Evolutionary conservation across 2,113 vertebrate genomes (phyloP), one percentile per base, ranked within the genome.

Genomic region (Gobiocypris rarus): DNA sequence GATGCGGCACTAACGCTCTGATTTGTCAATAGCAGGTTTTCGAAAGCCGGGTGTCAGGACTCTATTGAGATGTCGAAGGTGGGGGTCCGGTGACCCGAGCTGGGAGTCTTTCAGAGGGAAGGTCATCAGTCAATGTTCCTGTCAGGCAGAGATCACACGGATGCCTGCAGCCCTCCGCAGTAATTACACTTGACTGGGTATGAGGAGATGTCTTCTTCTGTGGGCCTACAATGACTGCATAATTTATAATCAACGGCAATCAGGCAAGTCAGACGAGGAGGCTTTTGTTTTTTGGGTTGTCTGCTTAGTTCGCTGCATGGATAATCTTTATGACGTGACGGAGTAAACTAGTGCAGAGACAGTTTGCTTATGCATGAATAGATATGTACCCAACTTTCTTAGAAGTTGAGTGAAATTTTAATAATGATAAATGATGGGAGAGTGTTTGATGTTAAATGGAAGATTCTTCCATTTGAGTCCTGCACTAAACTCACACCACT

Each of bases 191-290:
- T 97, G 97, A 98, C 96, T 96, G 96, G 58, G 65, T 96, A 94
- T 96, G 96, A 95, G 95, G 95, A 94, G 96, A 98, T 97, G 96
- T 98, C 97, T 98, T 97, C 96, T 97, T 98, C 96, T 97, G 96
- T 96, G 96, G 96, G 95, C 94, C 96, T 96, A 95, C 96, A 96
- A 91, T 95, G 96, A 95, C 95, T 96, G 96, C 96, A 96, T 97
- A 96, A 97, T 98, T 97, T 96, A 97, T 97, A 97, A 97, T 96
- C 96, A 95, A 96, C 93, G 90, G 93, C 94, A 95, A 95, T 96
- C 95, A 95, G 92, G 87, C 90, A 91, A 94, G 92, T 85, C 83
- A 70, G 38, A 80, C 50, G 56, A 89, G 81, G 85, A 83, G 69
- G 67, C 69, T 83, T 77, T 87, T 85, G 81, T 88, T 83, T 83